These are phyloP conservation scores for Alligator mississippiensis DNA, from an alignment of 2,113 vertebrate genomes.

Conservation along the genomic window DNA sequence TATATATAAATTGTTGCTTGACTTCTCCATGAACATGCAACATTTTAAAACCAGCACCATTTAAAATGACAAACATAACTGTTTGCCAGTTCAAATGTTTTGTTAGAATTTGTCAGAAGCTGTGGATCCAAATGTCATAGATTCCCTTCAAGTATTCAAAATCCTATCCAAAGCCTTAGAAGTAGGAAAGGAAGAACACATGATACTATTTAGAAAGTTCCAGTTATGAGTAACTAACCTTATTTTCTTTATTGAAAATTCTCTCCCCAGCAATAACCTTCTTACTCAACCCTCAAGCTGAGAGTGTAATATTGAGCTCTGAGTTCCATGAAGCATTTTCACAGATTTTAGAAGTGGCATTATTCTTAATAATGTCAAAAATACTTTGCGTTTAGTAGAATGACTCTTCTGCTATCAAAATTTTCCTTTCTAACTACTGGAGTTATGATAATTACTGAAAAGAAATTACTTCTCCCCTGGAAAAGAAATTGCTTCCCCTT, in stretches of 20 bases:
- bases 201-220: accelerated
- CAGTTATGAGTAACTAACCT: not conserved
- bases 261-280: not conserved
- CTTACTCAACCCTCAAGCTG: not conserved
- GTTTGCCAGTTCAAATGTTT: not conserved
- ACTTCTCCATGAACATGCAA: not conserved
- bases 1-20: not conserved
- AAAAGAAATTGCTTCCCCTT: not conserved
- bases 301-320: not conserved
- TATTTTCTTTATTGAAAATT: not conserved
- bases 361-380: not conserved
- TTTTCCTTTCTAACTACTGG: not conserved
- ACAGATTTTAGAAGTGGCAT: not conserved
- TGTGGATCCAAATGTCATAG: not conserved
- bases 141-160: not conserved
- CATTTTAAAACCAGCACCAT: not conserved
- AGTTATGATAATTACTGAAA: not conserved
- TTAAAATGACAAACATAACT: not conserved
- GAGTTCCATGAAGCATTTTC: not conserved
- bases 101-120: not conserved
- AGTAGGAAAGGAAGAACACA: not conserved
- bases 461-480: not conserved
- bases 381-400: accelerated
- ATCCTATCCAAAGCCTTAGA: not conserved
- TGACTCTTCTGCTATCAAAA: not conserved